Conservation (phyloP, 1,140 invertebrate species). For the Eriosoma lanigerum region DNA sequence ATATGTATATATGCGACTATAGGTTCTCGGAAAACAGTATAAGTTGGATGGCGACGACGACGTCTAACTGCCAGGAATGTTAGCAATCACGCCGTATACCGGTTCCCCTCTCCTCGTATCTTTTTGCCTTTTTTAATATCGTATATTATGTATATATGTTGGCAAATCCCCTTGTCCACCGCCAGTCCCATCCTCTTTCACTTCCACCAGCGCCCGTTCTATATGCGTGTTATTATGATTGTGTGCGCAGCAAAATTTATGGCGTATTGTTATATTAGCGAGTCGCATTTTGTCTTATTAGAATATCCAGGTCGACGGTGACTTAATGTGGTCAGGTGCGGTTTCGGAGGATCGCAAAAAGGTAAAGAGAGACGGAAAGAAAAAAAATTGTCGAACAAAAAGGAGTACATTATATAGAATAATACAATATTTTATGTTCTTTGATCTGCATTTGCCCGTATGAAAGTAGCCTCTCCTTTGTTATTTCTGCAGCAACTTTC, state of each 20-base stretch:
- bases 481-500: background rate
- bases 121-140: constrained; percentile 22
- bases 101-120: constrained; percentile 41
- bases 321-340: constrained; percentile 24
- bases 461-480: constrained; percentile 22
- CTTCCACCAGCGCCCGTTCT: background rate
- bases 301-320: constrained; percentile 44
- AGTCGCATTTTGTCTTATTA: constrained; percentile 50
- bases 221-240: constrained; percentile 30
- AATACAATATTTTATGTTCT: constrained; percentile 10
- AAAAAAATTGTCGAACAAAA: constrained; percentile 8
- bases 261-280: constrained; percentile 47
- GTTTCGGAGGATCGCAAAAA: constrained; percentile 43
- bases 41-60: constrained; percentile 36
- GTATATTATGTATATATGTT: background rate
- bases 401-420: background rate
- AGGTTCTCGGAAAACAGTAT: constrained; percentile 32
- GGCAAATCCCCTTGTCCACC: background rate
- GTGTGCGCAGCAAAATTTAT: constrained; percentile 46
- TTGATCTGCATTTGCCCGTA: background rate
- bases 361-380: background rate
- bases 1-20: background rate
- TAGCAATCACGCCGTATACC: constrained; percentile 45
- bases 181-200: background rate
- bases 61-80: constrained; percentile 47